Conservation (phyloP, 1,140 invertebrate species). For the Zaprionus capensis region DNA sequence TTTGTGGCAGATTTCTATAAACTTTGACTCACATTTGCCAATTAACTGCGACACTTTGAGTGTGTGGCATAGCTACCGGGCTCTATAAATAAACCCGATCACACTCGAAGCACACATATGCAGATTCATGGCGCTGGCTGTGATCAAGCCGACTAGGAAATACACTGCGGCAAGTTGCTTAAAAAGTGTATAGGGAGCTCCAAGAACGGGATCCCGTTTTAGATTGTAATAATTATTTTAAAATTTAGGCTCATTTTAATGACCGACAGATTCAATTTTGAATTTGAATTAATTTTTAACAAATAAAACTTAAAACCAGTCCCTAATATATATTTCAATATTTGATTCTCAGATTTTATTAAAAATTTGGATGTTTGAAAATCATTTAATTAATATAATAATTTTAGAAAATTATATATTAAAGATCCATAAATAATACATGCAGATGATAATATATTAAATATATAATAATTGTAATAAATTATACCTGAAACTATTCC, state of each 20-base stretch:
- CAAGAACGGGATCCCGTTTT: background rate
- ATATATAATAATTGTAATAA: too few species aligned
- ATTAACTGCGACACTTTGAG: slow-evolving; percentile 82
- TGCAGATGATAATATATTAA: too few species aligned
- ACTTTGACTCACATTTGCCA: slow-evolving; percentile 82
- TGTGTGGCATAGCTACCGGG: slow-evolving; percentile 71
- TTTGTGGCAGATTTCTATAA: slow-evolving; percentile 78
- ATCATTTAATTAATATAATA: too few species aligned
- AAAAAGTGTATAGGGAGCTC: background rate
- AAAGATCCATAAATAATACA: too few species aligned
- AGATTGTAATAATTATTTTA: background rate
- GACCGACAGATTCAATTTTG: background rate
- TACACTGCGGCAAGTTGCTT: background rate
- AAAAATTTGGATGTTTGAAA: too few species aligned
- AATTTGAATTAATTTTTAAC: background rate
- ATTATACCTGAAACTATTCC: too few species aligned
- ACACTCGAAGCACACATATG: slow-evolving; percentile 26
- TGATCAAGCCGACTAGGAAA: background rate
- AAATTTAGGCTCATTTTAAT: too few species aligned
- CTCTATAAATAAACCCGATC: slow-evolving; percentile 77
- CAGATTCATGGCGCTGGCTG: background rate
- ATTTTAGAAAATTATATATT: too few species aligned
- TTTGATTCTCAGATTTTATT: too few species aligned
- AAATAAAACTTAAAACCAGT: background rate
- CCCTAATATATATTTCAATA: too few species aligned